These are phyloP conservation scores for Heterodera carotae DNA, from an alignment of 1,140 invertebrate species.

Conservation along the genomic window DNA sequence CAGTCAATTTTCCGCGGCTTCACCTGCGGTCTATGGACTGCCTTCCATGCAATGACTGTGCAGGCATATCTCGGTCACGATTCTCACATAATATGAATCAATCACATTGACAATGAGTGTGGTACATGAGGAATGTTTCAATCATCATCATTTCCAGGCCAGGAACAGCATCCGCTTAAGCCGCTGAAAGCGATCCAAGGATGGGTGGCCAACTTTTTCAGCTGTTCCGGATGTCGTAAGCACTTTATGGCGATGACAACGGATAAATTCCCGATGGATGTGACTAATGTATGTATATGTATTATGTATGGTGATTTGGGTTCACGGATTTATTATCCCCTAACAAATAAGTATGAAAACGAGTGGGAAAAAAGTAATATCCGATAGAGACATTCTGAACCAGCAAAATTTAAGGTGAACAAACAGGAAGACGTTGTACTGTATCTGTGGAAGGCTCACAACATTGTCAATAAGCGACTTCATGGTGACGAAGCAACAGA, in stretches of 20 bases:
- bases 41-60: constrained; percentile 90
- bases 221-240: constrained; percentile 58
- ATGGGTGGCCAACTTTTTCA: constrained; percentile 64
- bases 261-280: constrained; percentile 61
- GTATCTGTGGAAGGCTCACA: constrained; percentile 64
- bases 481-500: constrained; percentile 55
- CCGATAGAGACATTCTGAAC: constrained; percentile 54
- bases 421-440: constrained; percentile 62
- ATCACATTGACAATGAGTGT: constrained; percentile 13
- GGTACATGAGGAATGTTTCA: constrained; percentile 3
- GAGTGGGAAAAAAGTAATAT: too few species aligned
- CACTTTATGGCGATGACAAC: constrained; percentile 66
- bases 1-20: constrained; percentile 77
- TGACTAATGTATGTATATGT: constrained; percentile 49
- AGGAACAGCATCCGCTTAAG: constrained; percentile 9
- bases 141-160: neutral
- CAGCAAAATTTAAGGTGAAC: constrained; percentile 55
- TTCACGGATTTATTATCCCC: too few species aligned
- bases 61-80: constrained; percentile 72
- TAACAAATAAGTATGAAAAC: too few species aligned
- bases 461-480: constrained; percentile 64
- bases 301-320: too few species aligned
- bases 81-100: constrained; percentile 24
- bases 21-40: constrained; percentile 91
- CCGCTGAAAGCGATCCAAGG: constrained; percentile 63